Percentiles rank a stretch among this genome's conserved stretches.
Conservation (phyloP, 2,888 invertebrate species). For the Taenaris catops region DNA sequence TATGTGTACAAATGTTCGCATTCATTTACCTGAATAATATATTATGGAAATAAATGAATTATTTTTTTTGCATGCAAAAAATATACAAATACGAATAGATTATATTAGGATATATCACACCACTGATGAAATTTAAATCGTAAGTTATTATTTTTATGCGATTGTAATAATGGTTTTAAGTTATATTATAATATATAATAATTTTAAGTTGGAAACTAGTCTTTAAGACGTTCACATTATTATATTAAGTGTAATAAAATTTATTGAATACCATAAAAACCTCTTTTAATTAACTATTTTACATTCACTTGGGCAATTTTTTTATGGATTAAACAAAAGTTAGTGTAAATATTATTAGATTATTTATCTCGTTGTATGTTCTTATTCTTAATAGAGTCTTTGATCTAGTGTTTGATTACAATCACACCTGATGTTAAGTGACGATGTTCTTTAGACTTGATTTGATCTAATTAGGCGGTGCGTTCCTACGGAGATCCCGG, state of each 20-base stretch:
- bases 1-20: conserved; percentile 49
- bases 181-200: too few species aligned
- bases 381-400: too few species aligned
- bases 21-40: conserved; percentile 34
- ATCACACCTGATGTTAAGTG: too few species aligned
- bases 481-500: too few species aligned
- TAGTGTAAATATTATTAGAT: too few species aligned
- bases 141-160: conserved; percentile 34
- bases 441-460: too few species aligned
- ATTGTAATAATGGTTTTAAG: conserved; percentile 8
- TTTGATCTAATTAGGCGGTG: too few species aligned
- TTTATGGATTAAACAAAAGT: too few species aligned
- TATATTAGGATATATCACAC: conserved; percentile 21
- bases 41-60: conserved; percentile 33
- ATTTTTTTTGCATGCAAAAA: conserved; percentile 58
- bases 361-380: too few species aligned
- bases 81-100: conserved; percentile 30
- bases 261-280: conserved; percentile 21
- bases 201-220: conserved; percentile 52
- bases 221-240: conserved; percentile 62
- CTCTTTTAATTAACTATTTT: too few species aligned
- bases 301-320: too few species aligned
- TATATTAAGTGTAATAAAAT: conserved; percentile 28
- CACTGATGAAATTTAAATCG: conserved; percentile 43
- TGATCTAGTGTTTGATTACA: too few species aligned